phyloP scores from a whole-genome alignment of 2,888 invertebrate genomes.

The Chorisops tibialis region DNA sequence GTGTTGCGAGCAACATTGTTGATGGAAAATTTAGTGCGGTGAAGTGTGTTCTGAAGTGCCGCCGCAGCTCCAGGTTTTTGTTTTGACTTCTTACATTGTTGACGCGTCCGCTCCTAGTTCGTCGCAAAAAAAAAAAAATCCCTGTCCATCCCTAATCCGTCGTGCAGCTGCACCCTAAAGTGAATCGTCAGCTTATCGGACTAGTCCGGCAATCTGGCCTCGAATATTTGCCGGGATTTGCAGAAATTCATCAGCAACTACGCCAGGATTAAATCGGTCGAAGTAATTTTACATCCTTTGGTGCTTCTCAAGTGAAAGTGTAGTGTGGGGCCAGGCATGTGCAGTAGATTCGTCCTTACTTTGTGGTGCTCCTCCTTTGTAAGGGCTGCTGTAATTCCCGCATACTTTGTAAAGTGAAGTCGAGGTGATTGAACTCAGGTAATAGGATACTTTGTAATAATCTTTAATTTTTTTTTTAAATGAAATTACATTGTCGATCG shows the following conservation, averaged over 20 bases:
- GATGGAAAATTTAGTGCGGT: constrained; percentile 4
- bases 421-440: constrained; percentile 11
- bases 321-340: constrained; percentile 44
- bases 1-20: constrained; percentile 12
- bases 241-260: not conserved
- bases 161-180: too few species aligned
- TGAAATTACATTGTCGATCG: not conserved
- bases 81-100: too few species aligned
- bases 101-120: too few species aligned
- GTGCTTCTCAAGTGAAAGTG: constrained; percentile 38
- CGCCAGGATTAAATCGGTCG: not conserved
- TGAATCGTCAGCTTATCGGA: too few species aligned
- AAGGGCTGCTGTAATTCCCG: not conserved
- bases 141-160: too few species aligned
- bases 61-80: too few species aligned
- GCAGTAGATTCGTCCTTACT: constrained; percentile 34
- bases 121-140: too few species aligned
- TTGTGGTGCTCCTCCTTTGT: not conserved
- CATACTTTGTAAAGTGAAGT: constrained; percentile 10
- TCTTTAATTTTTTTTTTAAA: constrained; percentile 18
- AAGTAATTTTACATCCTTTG: constrained; percentile 10
- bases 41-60: too few species aligned
- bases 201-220: too few species aligned
- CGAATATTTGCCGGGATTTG: too few species aligned
- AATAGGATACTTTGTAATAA: too few species aligned